These are phyloP conservation scores for Syrista parreyssii DNA, from an alignment of 2,888 invertebrate genomes.

Conservation along the genomic window DNA sequence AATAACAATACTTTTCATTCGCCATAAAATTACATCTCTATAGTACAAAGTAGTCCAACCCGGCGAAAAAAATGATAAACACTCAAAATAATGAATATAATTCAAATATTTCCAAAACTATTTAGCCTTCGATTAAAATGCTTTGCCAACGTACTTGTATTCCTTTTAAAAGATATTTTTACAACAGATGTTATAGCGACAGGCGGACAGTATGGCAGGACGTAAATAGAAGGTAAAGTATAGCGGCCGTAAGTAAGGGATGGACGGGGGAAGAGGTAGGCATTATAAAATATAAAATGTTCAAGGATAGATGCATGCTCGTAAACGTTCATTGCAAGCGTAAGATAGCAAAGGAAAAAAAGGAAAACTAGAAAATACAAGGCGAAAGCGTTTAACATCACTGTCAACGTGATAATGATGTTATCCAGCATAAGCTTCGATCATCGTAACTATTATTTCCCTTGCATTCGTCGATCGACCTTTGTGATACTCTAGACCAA, in stretches of 20 bases:
- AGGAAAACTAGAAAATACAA: background rate
- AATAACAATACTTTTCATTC: too few relatives aligned
- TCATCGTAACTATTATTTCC: background rate
- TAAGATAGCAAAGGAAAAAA: background rate
- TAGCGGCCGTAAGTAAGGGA: background rate
- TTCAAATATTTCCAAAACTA: too few relatives aligned
- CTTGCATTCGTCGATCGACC: background rate
- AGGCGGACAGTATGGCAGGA: too few relatives aligned
- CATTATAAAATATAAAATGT: constrained; percentile 47
- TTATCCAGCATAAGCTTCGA: background rate
- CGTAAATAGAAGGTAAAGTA: too few relatives aligned
- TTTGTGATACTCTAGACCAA: background rate
- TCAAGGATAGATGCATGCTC: constrained; percentile 16
- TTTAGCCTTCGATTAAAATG: too few relatives aligned
- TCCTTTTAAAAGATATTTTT: too few relatives aligned
- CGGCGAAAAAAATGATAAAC: too few relatives aligned
- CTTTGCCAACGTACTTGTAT: too few relatives aligned
- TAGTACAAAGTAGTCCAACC: too few relatives aligned
- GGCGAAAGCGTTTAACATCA: background rate
- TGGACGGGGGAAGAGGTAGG: background rate
- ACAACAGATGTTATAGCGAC: too few relatives aligned
- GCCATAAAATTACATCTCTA: too few relatives aligned
- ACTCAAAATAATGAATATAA: too few relatives aligned
- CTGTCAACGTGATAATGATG: background rate
- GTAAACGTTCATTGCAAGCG: constrained; percentile 31